Conservation (phyloP, 2,888 invertebrate species). For the Drosophila meridiana region DNA sequence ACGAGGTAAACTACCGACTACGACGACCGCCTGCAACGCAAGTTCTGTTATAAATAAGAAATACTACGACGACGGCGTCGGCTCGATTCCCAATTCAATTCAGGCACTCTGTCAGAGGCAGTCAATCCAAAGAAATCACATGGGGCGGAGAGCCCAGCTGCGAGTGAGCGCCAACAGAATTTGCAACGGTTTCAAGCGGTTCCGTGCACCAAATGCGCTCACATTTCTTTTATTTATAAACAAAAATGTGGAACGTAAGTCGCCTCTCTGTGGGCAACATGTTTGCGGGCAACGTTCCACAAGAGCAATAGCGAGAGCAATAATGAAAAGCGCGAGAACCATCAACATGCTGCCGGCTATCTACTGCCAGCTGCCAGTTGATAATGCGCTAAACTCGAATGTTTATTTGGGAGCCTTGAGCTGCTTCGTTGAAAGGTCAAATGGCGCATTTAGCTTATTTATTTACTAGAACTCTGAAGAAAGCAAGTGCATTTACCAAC, state of each 20-base stretch:
- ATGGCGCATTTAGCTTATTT: constrained; percentile 43
- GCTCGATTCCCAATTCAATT: constrained; percentile 60
- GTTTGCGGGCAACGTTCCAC: constrained; percentile 35
- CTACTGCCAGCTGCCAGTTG: constrained; percentile 26
- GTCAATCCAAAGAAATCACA: constrained; percentile 69
- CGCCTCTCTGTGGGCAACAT: constrained; percentile 61
- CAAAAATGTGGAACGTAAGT: constrained; percentile 75
- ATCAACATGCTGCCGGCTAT: constrained; percentile 37
- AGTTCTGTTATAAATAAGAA: constrained; percentile 82
- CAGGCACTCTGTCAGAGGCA: constrained; percentile 44
- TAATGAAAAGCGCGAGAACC: not conserved
- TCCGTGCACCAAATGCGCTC: constrained; percentile 79
- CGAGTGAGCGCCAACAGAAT: constrained; percentile 35
- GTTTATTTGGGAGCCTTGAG: constrained; percentile 49
- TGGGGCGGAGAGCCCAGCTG: constrained; percentile 38
- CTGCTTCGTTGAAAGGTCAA: constrained; percentile 62
- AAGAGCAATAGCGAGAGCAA: not conserved
- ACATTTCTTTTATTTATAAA: constrained; percentile 77
- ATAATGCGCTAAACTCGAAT: constrained; percentile 58
- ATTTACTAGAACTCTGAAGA: not conserved
- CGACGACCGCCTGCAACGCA: constrained; percentile 76
- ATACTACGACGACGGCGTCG: constrained; percentile 48
- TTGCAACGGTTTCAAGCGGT: constrained; percentile 82
- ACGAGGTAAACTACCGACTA: constrained; percentile 45
- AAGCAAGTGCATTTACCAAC: not conserved